phyloP scores from a whole-genome alignment of 2,113 vertebrate species.

The Mungos mungo region DNA sequence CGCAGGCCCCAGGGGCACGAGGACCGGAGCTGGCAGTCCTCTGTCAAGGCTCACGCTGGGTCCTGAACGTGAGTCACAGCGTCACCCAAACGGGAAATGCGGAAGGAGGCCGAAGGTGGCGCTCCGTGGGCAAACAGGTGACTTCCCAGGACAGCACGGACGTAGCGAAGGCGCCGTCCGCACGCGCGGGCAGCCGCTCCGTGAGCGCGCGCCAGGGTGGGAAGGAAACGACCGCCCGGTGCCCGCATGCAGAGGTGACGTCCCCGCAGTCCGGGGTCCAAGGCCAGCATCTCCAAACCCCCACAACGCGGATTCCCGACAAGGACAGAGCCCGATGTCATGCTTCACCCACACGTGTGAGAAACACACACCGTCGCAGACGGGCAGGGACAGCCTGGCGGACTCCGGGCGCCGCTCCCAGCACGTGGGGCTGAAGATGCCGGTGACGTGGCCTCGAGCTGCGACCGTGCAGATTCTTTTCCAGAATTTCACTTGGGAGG shows the following conservation, averaged over 20 bases:
- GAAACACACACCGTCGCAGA: neutral
- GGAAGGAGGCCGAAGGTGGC: too few relatives aligned
- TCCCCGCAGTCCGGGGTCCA: too few relatives aligned
- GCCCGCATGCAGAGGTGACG: too few relatives aligned
- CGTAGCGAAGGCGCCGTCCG: too few relatives aligned
- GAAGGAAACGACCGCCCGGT: too few relatives aligned
- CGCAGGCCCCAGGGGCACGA: too few relatives aligned
- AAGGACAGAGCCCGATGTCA: neutral
- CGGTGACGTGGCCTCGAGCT: neutral
- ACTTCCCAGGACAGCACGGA: neutral
- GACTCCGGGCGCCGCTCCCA: accelerated
- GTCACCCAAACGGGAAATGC: neutral
- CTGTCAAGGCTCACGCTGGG: too few relatives aligned
- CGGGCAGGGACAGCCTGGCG: accelerated
- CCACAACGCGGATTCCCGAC: too few relatives aligned
- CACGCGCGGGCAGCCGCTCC: too few relatives aligned
- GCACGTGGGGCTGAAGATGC: neutral
- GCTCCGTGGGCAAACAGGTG: neutral
- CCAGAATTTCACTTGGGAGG: neutral
- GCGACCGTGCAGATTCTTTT: neutral
- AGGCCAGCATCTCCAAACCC: too few relatives aligned
- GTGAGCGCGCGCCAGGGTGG: too few relatives aligned
- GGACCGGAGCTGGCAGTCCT: too few relatives aligned
- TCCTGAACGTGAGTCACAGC: neutral
- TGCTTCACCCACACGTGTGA: accelerated